Percentiles rank a stretch among this genome's conserved stretches.
Evolutionary conservation across 2,888 invertebrate species (phyloP).

Genomic region (Tortrix viridana): DNA sequence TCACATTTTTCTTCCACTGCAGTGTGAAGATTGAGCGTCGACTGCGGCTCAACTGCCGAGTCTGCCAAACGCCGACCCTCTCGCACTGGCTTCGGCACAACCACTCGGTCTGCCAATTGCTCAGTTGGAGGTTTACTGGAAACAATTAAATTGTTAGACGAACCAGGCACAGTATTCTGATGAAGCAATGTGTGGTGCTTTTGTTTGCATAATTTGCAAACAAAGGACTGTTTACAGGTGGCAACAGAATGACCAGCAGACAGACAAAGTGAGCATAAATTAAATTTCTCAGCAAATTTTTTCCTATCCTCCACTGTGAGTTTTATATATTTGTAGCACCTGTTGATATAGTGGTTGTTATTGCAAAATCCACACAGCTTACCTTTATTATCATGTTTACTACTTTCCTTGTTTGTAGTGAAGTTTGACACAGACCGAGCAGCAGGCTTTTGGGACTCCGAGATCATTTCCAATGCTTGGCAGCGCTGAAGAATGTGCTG

Average conservation of each 20-base stretch:
- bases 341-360: conserved; percentile 14
- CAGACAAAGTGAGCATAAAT: conserved; percentile 7
- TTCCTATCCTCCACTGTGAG: conserved; percentile 7
- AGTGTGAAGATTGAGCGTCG: too few species aligned
- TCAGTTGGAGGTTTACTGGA: background rate
- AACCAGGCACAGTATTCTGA: conserved; percentile 1
- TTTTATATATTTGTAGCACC: conserved; percentile 24
- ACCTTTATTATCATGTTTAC: conserved; percentile 3
- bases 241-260: background rate
- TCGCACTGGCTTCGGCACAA: background rate
- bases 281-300: conserved; percentile 4
- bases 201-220: conserved; percentile 17
- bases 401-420: background rate
- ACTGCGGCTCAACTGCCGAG: too few species aligned
- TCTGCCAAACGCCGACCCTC: background rate
- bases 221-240: conserved; percentile 7
- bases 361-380: conserved; percentile 18
- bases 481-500: conserved; percentile 4
- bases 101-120: background rate
- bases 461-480: conserved; percentile 13
- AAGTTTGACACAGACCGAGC: background rate
- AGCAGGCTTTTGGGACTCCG: background rate
- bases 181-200: conserved; percentile 19
- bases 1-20: too few species aligned
- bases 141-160: conserved; percentile 9